Conservation (phyloP, 2,113 vertebrate genomes). For the Tyto alba region DNA sequence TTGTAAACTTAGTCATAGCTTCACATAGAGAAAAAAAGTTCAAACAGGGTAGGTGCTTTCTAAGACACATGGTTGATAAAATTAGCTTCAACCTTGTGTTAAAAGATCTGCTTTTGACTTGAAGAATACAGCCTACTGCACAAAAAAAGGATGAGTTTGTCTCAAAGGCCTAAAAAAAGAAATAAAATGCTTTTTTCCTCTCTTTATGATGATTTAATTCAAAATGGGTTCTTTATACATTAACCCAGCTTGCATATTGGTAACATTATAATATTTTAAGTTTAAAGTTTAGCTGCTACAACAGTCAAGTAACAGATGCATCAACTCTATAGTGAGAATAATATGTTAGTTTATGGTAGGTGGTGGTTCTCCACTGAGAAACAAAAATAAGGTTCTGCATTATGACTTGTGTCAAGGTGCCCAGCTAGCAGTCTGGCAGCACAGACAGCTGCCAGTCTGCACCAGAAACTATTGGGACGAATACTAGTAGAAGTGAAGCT, state of each 20-base stretch:
- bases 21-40: background rate
- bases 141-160: background rate
- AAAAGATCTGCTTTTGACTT: background rate
- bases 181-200: background rate
- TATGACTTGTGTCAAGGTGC: background rate
- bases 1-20: background rate
- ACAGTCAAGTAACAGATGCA: background rate
- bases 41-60: background rate
- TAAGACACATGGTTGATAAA: background rate
- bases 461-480: background rate
- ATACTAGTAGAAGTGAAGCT: background rate
- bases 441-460: background rate
- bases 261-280: background rate
- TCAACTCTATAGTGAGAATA: background rate
- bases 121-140: background rate
- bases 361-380: background rate
- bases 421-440: background rate
- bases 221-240: background rate
- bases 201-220: background rate
- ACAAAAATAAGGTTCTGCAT: background rate
- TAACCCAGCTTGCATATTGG: background rate
- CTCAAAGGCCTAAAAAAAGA: background rate
- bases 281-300: background rate
- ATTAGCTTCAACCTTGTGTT: background rate
- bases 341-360: accelerated